Percentiles rank a stretch among this genome's conserved stretches.
phyloP scores from a whole-genome alignment of 2,113 vertebrate species.

The Hyla sarda region DNA sequence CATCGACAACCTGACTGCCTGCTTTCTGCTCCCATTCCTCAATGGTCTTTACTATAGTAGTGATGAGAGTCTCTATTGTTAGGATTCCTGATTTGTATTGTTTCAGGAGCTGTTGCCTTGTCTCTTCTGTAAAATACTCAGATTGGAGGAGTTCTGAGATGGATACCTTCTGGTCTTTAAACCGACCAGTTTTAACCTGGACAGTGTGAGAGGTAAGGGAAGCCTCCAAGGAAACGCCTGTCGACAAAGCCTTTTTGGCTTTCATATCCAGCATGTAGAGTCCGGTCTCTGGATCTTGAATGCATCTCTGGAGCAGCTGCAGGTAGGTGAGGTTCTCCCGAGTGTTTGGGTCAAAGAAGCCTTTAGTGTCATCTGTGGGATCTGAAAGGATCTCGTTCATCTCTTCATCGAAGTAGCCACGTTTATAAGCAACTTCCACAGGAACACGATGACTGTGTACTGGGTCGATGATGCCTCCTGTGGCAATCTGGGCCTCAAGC shows the following conservation, averaged over 20 bases:
- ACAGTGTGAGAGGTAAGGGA: background rate
- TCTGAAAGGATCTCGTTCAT: conserved; percentile 70
- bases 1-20: background rate
- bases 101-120: conserved; percentile 68
- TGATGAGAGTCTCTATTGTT: conserved; percentile 68
- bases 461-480: conserved; percentile 81
- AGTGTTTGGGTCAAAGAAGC: conserved; percentile 81
- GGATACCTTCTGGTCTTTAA: conserved; percentile 67
- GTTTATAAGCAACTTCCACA: conserved; percentile 73
- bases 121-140: conserved; percentile 72
- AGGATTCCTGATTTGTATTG: conserved; percentile 64
- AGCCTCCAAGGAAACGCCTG: conserved; percentile 21
- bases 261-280: conserved; percentile 65
- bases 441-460: conserved; percentile 71
- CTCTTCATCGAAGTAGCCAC: conserved; percentile 71
- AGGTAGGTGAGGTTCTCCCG: conserved; percentile 80
- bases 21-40: conserved; percentile 51
- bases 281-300: conserved; percentile 63
- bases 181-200: conserved; percentile 63
- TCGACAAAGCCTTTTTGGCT: background rate
- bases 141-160: conserved; percentile 75
- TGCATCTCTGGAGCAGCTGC: conserved; percentile 72
- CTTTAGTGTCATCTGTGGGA: conserved; percentile 71
- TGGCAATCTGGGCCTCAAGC: conserved; percentile 74
- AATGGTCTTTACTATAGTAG: conserved; percentile 46